Conservation (phyloP, 2,113 vertebrate species). For the Varanus salvator region DNA sequence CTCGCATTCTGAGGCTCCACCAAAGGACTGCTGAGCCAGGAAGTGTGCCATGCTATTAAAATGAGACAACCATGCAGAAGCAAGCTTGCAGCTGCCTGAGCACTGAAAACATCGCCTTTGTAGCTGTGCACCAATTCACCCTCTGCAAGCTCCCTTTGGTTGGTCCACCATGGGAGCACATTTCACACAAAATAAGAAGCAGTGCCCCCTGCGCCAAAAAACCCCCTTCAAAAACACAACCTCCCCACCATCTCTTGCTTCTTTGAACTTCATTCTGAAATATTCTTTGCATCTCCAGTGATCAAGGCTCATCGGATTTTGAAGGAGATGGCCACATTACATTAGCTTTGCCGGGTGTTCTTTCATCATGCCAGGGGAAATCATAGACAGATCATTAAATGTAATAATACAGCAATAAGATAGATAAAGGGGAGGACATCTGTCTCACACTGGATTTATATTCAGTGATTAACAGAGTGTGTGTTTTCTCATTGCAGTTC, state of each 20-base stretch:
- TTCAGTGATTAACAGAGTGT: conserved; percentile 51
- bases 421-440: conserved; percentile 60
- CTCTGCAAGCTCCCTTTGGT: neutral
- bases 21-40: neutral
- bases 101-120: neutral
- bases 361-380: conserved; percentile 59
- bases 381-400: conserved; percentile 61
- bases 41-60: neutral
- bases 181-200: neutral
- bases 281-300: conserved; percentile 53
- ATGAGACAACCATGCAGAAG: neutral
- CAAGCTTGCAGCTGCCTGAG: neutral
- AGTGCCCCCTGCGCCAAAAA: neutral
- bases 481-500: conserved; percentile 16
- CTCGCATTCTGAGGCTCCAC: neutral
- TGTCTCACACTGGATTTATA: conserved; percentile 66
- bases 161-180: neutral
- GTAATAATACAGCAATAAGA: conserved; percentile 58
- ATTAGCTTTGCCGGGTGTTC: conserved; percentile 44
- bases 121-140: neutral
- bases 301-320: conserved; percentile 42
- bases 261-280: conserved; percentile 32
- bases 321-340: conserved; percentile 39
- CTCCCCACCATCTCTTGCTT: neutral
- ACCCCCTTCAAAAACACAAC: neutral